Percentiles rank a stretch among this genome's conserved stretches.
These are phyloP conservation scores for Catharus fuscescens DNA, from an alignment of 2,113 vertebrate genomes.

Conservation along the genomic window DNA sequence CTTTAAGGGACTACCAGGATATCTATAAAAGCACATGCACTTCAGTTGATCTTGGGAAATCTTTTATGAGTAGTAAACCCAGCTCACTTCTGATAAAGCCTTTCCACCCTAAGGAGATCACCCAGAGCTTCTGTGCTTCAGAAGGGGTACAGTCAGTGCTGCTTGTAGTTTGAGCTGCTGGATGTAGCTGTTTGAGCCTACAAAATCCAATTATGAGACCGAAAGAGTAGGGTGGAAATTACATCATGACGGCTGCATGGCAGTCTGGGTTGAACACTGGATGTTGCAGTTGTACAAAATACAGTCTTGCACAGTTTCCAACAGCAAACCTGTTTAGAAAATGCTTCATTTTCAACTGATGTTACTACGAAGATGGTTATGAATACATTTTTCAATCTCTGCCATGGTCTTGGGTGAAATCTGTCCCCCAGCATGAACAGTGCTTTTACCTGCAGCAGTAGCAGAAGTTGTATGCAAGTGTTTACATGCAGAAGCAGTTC, in stretches of 20 bases:
- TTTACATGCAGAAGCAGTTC: neutral
- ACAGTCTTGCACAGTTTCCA: neutral
- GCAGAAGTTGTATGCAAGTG: neutral
- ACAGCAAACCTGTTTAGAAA: neutral
- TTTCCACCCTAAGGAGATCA: neutral
- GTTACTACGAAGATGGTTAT: neutral
- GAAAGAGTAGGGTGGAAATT: neutral
- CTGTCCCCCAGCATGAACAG: neutral
- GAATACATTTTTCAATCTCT: neutral
- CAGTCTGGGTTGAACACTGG: neutral
- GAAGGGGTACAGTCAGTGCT: neutral
- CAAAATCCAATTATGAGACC: neutral
- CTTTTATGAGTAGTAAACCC: neutral
- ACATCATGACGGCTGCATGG: neutral
- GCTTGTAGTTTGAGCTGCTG: neutral
- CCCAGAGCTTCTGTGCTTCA: neutral
- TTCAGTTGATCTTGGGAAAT: neutral
- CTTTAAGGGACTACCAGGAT: neutral
- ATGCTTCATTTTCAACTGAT: neutral
- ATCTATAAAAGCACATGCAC: neutral
- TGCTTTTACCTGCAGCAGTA: neutral
- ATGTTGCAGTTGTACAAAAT: neutral
- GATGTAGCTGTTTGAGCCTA: neutral
- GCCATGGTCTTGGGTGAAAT: neutral
- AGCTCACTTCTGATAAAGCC: neutral